These are phyloP conservation scores for Cephalopachus bancanus DNA, from an alignment of 2,797 vertebrate genomes.

Conservation along the genomic window DNA sequence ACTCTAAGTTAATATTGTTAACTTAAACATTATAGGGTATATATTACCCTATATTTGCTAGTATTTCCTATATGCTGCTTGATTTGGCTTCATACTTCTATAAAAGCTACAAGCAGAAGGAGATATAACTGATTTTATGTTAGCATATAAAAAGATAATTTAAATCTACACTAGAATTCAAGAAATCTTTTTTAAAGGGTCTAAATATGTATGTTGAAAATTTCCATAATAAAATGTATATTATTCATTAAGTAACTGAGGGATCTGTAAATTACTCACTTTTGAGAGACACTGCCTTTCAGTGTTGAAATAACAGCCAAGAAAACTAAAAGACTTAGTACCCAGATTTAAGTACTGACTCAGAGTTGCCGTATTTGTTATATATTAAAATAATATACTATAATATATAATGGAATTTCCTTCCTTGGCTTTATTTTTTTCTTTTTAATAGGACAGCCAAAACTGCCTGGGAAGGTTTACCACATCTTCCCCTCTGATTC, in stretches of 20 bases:
- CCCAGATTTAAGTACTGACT: background rate
- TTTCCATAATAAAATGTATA: slow-evolving; percentile 48
- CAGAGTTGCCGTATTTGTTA: slow-evolving; percentile 26
- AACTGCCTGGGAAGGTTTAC: slow-evolving; percentile 11
- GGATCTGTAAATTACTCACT: slow-evolving; percentile 44
- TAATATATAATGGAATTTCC: slow-evolving; percentile 22
- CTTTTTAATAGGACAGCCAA: slow-evolving; percentile 52
- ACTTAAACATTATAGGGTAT: slow-evolving; percentile 32
- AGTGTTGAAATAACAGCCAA: slow-evolving; percentile 7
- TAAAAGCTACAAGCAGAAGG: slow-evolving; percentile 42
- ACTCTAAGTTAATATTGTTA: slow-evolving; percentile 38
- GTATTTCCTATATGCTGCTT: background rate
- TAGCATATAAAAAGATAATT: slow-evolving; percentile 52
- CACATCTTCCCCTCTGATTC: slow-evolving; percentile 26
- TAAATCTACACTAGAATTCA: background rate
- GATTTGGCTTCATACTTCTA: slow-evolving; percentile 49
- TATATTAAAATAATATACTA: slow-evolving; percentile 57
- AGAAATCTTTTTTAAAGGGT: slow-evolving; percentile 5
- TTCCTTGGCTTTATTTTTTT: slow-evolving; percentile 55
- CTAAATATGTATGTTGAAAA: slow-evolving; percentile 44
- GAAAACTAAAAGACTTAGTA: slow-evolving; percentile 16
- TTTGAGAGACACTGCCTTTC: slow-evolving; percentile 34
- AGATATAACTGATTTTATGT: background rate
- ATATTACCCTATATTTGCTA: slow-evolving; percentile 53
- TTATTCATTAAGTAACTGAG: slow-evolving; percentile 49